Conservation (phyloP, 2,113 vertebrate genomes). For the Noturus placidus region DNA sequence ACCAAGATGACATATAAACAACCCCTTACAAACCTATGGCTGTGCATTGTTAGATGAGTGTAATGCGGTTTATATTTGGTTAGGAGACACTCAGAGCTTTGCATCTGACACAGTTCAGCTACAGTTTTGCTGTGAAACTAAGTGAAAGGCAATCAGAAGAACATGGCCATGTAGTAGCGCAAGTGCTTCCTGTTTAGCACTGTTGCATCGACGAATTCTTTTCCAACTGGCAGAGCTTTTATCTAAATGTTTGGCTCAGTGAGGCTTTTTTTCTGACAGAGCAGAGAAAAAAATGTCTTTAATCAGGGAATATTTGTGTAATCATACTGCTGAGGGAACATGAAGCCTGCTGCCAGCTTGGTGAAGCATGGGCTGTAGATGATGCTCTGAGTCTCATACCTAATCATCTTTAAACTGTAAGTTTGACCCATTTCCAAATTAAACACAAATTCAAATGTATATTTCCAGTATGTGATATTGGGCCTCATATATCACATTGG, state of each 20-base stretch:
- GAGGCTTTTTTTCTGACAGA: slow-evolving; percentile 16
- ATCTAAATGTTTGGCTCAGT: slow-evolving; percentile 17
- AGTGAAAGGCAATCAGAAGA: background rate
- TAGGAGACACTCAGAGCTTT: slow-evolving; percentile 48
- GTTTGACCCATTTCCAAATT: background rate
- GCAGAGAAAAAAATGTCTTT: background rate
- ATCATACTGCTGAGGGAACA: background rate
- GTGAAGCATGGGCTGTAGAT: background rate
- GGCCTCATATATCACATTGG: background rate
- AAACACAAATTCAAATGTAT: background rate
- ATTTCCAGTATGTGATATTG: background rate
- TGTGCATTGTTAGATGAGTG: slow-evolving; percentile 57
- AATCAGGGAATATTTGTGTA: background rate
- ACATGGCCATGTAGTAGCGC: background rate
- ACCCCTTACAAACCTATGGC: slow-evolving; percentile 55
- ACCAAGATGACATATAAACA: slow-evolving; percentile 58
- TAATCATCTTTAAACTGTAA: slow-evolving; percentile 3
- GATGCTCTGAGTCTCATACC: background rate
- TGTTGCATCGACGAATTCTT: background rate
- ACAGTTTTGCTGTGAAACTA: slow-evolving; percentile 6
- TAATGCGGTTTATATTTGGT: slow-evolving; percentile 68
- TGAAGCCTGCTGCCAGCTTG: background rate
- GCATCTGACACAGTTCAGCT: background rate
- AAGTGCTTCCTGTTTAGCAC: slow-evolving; percentile 6
- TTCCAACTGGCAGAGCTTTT: background rate